Conservation (phyloP, 1,140 invertebrate genomes). For the Apis dorsata region DNA sequence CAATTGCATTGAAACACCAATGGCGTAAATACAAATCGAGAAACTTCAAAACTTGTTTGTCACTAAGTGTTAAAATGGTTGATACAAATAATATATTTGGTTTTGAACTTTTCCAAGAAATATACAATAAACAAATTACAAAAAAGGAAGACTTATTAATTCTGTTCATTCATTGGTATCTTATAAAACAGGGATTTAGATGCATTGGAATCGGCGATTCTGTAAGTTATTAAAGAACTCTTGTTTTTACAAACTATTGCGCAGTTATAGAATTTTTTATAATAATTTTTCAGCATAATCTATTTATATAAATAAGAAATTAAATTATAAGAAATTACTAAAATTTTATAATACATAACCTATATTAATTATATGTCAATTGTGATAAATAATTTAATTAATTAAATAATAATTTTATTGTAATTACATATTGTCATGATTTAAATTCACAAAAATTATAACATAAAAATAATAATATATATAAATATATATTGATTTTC, state of each 20-base stretch:
- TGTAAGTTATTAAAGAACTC: constrained; percentile 74
- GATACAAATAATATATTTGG: constrained; percentile 80
- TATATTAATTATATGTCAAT: not conserved
- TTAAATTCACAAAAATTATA: too few relatives aligned
- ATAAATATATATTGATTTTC: not conserved
- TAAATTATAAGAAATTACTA: not conserved
- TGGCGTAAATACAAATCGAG: constrained; percentile 51
- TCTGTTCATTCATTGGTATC: constrained; percentile 86
- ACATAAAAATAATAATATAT: too few relatives aligned
- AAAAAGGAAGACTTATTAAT: constrained; percentile 87
- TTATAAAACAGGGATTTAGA: constrained; percentile 86
- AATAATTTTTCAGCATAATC: not conserved
- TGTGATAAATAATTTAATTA: not conserved
- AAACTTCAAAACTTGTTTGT: constrained; percentile 38
- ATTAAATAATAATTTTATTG: not conserved
- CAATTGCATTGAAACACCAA: constrained; percentile 2
- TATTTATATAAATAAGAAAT: not conserved
- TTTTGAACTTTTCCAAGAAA: constrained; percentile 86
- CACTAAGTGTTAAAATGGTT: constrained; percentile 64
- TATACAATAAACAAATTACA: constrained; percentile 82
- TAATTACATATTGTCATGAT: not conserved
- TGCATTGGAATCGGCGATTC: constrained; percentile 87
- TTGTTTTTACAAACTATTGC: not conserved
- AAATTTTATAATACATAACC: not conserved
- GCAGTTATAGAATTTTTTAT: not conserved